Evolutionary conservation across 2,797 vertebrate species (phyloP).

Genomic region (Oryzias dopingdopingensis): DNA sequence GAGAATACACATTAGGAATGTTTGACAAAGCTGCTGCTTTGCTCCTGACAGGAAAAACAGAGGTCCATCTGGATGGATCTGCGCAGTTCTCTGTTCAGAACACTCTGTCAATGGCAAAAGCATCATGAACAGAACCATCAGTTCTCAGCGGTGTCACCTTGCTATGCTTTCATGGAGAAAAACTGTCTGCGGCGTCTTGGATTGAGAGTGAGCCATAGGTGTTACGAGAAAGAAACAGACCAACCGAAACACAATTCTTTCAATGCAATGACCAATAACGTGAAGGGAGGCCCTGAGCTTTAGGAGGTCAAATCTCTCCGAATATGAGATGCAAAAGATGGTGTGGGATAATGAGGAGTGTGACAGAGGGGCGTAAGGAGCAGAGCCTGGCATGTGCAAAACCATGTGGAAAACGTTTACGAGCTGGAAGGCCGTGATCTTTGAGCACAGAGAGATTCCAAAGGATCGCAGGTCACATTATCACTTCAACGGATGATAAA

Average conservation of each 20-base stretch:
- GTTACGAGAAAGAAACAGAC: conserved; percentile 53
- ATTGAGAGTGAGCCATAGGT: conserved; percentile 40
- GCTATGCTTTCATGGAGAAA: conserved; percentile 35
- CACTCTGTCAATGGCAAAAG: conserved; percentile 23
- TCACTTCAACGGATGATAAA: conserved; percentile 70
- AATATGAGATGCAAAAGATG: conserved; percentile 58
- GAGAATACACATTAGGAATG: conserved; percentile 43
- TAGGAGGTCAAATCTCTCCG: conserved; percentile 28
- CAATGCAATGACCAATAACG: conserved; percentile 27
- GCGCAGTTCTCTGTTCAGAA: conserved; percentile 35
- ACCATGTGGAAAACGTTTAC: conserved; percentile 77
- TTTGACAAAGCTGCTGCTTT: conserved; percentile 58
- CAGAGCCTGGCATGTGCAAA: conserved; percentile 54
- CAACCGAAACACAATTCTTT: conserved; percentile 12
- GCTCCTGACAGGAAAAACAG: conserved; percentile 52
- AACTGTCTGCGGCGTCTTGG: conserved; percentile 23
- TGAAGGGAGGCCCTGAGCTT: conserved; percentile 29
- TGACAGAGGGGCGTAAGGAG: conserved; percentile 56
- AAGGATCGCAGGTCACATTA: conserved; percentile 64
- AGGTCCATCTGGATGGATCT: conserved; percentile 44
- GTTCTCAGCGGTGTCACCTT: conserved; percentile 36
- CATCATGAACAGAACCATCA: conserved; percentile 38
- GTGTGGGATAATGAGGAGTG: conserved; percentile 63
- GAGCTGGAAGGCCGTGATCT: conserved; percentile 62
- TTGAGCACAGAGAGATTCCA: conserved; percentile 56